Evolutionary conservation across 2,113 vertebrate genomes (phyloP).

Genomic region (Laticauda laticaudata): DNA sequence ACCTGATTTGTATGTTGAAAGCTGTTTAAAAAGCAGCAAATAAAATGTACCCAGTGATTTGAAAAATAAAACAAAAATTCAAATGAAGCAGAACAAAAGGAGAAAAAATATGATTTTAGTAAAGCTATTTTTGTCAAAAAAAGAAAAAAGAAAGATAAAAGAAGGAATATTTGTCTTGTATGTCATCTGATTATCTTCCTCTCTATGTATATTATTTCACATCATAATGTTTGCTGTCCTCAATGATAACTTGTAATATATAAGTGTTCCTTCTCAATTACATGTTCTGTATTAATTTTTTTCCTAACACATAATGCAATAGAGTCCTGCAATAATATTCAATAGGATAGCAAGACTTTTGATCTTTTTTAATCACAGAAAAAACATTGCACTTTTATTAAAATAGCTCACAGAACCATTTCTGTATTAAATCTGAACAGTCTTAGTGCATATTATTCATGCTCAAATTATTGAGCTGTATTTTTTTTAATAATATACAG

Average conservation of each 20-base stretch:
- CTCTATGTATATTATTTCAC: background rate
- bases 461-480: background rate
- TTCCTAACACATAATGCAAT: background rate
- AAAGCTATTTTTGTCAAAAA: background rate
- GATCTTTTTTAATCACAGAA: background rate
- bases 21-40: background rate
- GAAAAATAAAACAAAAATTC: background rate
- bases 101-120: background rate
- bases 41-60: background rate
- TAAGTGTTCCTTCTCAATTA: background rate
- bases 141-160: background rate
- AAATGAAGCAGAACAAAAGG: background rate
- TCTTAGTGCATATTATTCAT: background rate
- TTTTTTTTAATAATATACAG: background rate
- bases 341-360: background rate
- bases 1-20: background rate
- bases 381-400: background rate
- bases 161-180: background rate
- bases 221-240: background rate
- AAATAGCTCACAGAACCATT: background rate
- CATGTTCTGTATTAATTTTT: background rate
- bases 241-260: background rate
- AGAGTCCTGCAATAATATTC: background rate
- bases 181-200: background rate
- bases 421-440: no score